Base-by-base conservation (phyloP, 1,140 invertebrate species). In the Ectropis grisescens region DNA sequence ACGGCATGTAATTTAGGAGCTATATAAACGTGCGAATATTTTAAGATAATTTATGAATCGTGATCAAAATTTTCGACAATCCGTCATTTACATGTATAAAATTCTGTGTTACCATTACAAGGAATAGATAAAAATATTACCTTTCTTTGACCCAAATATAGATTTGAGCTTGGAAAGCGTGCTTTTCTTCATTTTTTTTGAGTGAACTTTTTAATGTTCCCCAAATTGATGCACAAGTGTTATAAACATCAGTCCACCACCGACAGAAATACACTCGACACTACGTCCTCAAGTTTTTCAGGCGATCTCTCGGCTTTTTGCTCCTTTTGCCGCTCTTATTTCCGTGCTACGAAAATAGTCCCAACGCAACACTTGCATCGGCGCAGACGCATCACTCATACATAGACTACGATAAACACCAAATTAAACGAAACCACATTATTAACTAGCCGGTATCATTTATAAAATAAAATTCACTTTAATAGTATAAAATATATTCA, bases 301-400 rank as follows among this genome's bases (percentile, higher is more conserved):
- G 64, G 48, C 59, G 56, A 61, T 54, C 58, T n/a, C n/a, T 33
- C 50, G 38, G 56, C 66, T 75, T 81, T 80, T 80, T 78, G 69
- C 65, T 78, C 67, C 76, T 76, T 75, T 81, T 78, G 67, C 67
- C 69, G 72, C 61, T 81, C 72, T 76, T 81, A 81, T 81, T 81
- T 81, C 76, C 76, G 76, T 81, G 67, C 58, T 68, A 78, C 76
- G 67, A 81, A 81, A 81, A 81, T 81, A 81, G 76, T 65, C 54
- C 51, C 52, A 65, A 64, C 67, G 76, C 57, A 70, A 76, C 67
- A 74, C 70, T 78, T 78, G 69, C 58, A 67, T 44, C 57, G 62
- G 54, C 51, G 64, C 72, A 51, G 71, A 57, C 72, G 70, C 70
- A 74, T 78, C 75, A 78, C 58, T 75, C 68, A 69, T 69, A 61